Percentiles rank a stretch among this genome's conserved stretches.
Conservation (phyloP, 35 echinoderm and acorn worm genomes). For the Ophioderma brevispina region DNA sequence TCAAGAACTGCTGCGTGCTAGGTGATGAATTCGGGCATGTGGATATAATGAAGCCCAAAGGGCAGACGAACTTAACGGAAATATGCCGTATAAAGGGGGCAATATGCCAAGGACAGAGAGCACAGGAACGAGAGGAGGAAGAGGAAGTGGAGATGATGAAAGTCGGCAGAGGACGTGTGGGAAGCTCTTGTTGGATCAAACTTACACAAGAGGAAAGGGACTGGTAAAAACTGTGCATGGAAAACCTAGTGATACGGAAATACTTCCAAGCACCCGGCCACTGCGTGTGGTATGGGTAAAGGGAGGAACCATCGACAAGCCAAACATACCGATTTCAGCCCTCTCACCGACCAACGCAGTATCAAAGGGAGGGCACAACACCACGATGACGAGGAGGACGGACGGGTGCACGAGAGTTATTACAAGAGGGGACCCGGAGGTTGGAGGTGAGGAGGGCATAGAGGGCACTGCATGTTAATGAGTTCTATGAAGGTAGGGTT, state of each 20-base stretch:
- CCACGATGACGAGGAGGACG: neutral
- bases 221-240: neutral
- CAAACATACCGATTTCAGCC: neutral
- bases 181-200: neutral
- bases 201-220: neutral
- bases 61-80: neutral
- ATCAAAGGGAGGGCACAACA: neutral
- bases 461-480: slow-evolving; percentile 19
- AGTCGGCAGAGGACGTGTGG: neutral
- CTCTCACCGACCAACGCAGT: neutral
- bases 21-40: neutral
- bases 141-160: neutral
- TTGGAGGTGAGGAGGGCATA: slow-evolving; percentile 9
- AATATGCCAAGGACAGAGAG: neutral
- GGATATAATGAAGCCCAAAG: neutral
- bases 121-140: neutral
- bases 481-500: slow-evolving; percentile 33
- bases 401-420: neutral
- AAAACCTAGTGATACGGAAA: neutral
- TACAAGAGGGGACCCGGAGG: too few species aligned
- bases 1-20: neutral
- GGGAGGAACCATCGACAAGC: neutral
- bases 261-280: neutral
- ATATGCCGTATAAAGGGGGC: neutral
- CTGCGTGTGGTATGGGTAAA: neutral